These are phyloP conservation scores for Blastobasis lacticolella DNA, from an alignment of 2,888 invertebrate genomes.

Conservation along the genomic window DNA sequence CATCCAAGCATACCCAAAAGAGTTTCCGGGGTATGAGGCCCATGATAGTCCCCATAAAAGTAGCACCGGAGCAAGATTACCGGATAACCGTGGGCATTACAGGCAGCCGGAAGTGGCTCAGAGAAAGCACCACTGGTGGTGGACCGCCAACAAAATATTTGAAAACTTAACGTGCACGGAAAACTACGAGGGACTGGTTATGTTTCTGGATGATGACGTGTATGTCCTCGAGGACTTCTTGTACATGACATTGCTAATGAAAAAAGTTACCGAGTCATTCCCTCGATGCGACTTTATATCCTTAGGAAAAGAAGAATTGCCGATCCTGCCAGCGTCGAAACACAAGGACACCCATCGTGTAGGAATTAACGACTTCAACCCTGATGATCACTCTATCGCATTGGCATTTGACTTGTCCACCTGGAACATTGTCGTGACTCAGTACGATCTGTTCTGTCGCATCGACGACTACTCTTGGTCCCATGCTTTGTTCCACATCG, in stretches of 20 bases:
- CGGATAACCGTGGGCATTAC: conserved; percentile 34
- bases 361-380: conserved; percentile 31
- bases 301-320: conserved; percentile 19
- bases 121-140: conserved; percentile 51
- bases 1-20: conserved; percentile 27
- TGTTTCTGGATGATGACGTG: conserved; percentile 37
- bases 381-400: conserved; percentile 29
- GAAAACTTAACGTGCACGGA: conserved; percentile 24
- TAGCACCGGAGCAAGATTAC: conserved; percentile 29
- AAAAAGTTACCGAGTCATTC: conserved; percentile 24
- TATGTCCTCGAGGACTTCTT: conserved; percentile 42
- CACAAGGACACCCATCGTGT: conserved; percentile 18
- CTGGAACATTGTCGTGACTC: conserved; percentile 42
- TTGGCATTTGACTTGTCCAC: conserved; percentile 33
- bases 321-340: conserved; percentile 4
- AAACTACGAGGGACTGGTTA: conserved; percentile 28
- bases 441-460: conserved; percentile 41
- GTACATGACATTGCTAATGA: conserved; percentile 37
- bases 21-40: conserved; percentile 32
- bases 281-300: conserved; percentile 36
- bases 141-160: conserved; percentile 47
- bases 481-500: conserved; percentile 35
- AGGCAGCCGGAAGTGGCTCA: conserved; percentile 29
- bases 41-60: conserved; percentile 25
- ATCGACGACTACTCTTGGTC: conserved; percentile 45